phyloP scores from a whole-genome alignment of 2,888 invertebrate genomes.

The Nomada fucata region DNA sequence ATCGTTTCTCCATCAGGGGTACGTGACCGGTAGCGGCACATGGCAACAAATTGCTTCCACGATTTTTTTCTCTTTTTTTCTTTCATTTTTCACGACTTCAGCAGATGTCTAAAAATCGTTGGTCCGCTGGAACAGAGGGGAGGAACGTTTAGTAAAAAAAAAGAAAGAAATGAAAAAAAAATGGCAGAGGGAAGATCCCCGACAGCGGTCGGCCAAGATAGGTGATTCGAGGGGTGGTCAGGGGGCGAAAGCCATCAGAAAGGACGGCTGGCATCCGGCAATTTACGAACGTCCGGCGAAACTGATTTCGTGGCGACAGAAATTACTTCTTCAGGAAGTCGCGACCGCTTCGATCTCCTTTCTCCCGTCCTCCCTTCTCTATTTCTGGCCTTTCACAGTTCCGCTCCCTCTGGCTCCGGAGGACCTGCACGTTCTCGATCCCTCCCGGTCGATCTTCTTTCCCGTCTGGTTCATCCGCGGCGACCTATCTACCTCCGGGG shows the following conservation, averaged over 20 bases:
- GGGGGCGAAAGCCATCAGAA: slow-evolving; percentile 46
- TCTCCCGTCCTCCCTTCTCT: neutral
- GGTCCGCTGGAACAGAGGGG: slow-evolving; percentile 8
- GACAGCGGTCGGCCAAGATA: slow-evolving; percentile 3
- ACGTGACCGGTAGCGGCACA: slow-evolving; percentile 52
- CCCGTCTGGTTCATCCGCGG: slow-evolving; percentile 17
- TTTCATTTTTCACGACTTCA: slow-evolving; percentile 20
- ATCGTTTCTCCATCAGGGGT: slow-evolving; percentile 48
- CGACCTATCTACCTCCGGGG: slow-evolving; percentile 41
- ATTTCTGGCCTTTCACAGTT: neutral
- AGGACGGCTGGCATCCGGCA: slow-evolving; percentile 70
- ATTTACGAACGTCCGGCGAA: slow-evolving; percentile 77
- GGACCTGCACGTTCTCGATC: neutral
- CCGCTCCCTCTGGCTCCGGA: neutral
- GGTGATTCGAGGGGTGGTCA: slow-evolving; percentile 41
- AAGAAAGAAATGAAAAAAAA: slow-evolving; percentile 31
- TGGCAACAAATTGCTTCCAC: slow-evolving; percentile 58
- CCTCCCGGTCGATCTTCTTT: slow-evolving; percentile 21
- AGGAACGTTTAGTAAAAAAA: slow-evolving; percentile 19
- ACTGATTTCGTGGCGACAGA: slow-evolving; percentile 77
- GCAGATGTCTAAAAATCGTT: slow-evolving; percentile 33
- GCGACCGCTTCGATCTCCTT: slow-evolving; percentile 34
- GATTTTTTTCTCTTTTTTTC: slow-evolving; percentile 29
- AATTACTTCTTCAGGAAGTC: slow-evolving; percentile 73
- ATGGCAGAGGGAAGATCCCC: slow-evolving; percentile 33